Conservation (phyloP, 2,113 vertebrate species). For the Corythoichthys intestinalis region DNA sequence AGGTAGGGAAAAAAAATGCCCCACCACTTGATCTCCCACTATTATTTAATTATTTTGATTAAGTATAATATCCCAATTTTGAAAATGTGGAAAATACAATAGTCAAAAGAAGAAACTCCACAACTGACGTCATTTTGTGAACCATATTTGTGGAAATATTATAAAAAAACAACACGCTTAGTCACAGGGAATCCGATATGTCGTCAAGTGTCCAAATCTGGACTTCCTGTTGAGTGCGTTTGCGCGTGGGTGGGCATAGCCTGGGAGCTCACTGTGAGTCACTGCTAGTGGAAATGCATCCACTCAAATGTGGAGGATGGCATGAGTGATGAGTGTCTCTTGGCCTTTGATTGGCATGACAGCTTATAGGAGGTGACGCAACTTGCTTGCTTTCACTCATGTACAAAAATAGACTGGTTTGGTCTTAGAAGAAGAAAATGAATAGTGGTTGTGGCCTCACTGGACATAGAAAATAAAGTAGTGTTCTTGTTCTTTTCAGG, state of each 20-base stretch:
- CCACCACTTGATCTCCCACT: too few species aligned
- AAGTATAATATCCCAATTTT: too few species aligned
- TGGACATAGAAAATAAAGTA: background rate
- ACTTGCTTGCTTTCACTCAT: slow-evolving; percentile 28
- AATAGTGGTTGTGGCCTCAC: background rate
- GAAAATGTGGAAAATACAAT: too few species aligned
- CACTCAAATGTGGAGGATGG: slow-evolving; percentile 55
- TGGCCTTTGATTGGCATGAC: slow-evolving; percentile 30
- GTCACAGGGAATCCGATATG: slow-evolving; percentile 33
- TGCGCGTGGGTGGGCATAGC: slow-evolving; percentile 46
- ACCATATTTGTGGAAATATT: background rate
- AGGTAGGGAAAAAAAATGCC: too few species aligned
- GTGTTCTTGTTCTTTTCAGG: slow-evolving; percentile 66
- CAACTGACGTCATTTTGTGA: slow-evolving; percentile 4
- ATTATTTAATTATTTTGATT: too few species aligned
- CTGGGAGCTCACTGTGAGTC: slow-evolving; percentile 61
- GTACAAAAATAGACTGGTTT: slow-evolving; percentile 43
- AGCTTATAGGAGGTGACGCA: slow-evolving; percentile 38
- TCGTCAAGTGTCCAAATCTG: slow-evolving; percentile 33
- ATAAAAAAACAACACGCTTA: slow-evolving; percentile 1
- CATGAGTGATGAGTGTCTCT: slow-evolving; percentile 24
- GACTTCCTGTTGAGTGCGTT: slow-evolving; percentile 36
- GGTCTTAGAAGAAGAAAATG: background rate
- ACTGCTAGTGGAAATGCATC: slow-evolving; percentile 41
- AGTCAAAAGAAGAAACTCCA: too few species aligned